phyloP scores from a whole-genome alignment of 1,140 invertebrate species.

The Olivierus martensii region DNA sequence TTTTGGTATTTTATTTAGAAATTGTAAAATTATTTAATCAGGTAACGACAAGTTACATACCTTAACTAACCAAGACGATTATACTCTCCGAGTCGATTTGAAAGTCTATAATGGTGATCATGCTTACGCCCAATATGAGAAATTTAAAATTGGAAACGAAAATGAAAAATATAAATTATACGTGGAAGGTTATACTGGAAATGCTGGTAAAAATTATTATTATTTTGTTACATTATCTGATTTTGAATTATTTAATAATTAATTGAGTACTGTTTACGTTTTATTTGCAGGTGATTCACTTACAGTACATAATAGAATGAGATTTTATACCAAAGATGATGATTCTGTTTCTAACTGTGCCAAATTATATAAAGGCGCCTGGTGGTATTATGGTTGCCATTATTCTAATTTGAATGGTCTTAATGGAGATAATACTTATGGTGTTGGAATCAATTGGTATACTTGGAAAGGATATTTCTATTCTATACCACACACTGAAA shows the following conservation, averaged over 20 bases:
- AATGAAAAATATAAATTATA: conserved; percentile 47
- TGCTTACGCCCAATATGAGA: conserved; percentile 43
- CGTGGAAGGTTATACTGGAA: conserved; percentile 40
- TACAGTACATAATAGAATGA: conserved; percentile 49
- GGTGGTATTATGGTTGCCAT: conserved; percentile 61
- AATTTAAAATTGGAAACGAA: conserved; percentile 48
- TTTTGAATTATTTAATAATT: no score
- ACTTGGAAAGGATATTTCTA: no score
- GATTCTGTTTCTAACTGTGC: conserved; percentile 55
- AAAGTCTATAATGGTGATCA: conserved; percentile 39
- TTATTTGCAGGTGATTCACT: neutral
- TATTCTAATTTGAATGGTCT: conserved; percentile 78
- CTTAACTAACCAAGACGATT: conserved; percentile 31
- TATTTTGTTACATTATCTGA: no score
- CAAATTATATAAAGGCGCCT: conserved; percentile 34
- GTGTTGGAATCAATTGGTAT: no score
- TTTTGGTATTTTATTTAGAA: no score
- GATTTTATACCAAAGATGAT: conserved; percentile 52
- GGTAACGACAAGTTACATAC: conserved; percentile 35
- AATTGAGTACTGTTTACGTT: neutral
- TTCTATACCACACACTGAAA: no score
- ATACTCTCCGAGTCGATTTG: conserved; percentile 46
- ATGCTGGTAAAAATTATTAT: conserved; percentile 37
- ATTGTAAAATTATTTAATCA: neutral
- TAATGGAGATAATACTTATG: neutral